These are phyloP conservation scores for Osmoderma eremita DNA, from an alignment of 2,888 invertebrate genomes.

Conservation along the genomic window DNA sequence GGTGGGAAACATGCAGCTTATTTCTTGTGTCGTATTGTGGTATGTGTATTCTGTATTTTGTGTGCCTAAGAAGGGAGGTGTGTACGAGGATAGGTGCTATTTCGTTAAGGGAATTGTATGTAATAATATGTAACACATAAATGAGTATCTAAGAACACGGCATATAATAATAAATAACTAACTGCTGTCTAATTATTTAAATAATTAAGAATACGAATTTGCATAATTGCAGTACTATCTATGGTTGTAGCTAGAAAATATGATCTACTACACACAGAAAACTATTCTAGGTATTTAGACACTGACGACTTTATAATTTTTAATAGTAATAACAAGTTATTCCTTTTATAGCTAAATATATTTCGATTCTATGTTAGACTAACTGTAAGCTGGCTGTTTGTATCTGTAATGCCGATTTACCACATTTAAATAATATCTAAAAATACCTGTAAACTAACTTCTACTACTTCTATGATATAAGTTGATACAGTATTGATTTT, in stretches of 20 bases:
- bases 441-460: slow-evolving; percentile 27
- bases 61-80: no score
- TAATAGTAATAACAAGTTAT: slow-evolving; percentile 10
- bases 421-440: slow-evolving; percentile 11
- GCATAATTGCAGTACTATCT: slow-evolving; percentile 16
- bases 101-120: slow-evolving; percentile 3
- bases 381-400: slow-evolving; percentile 24
- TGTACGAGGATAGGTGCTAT: no score
- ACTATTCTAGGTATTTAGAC: slow-evolving; percentile 27
- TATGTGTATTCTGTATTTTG: not conserved
- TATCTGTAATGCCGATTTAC: slow-evolving; percentile 31
- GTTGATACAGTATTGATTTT: not conserved
- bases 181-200: slow-evolving; percentile 20
- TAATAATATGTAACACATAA: not conserved
- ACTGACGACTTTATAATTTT: slow-evolving; percentile 17
- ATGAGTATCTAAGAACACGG: not conserved
- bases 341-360: slow-evolving; percentile 12
- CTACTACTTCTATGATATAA: slow-evolving; percentile 16
- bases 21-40: not conserved
- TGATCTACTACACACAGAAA: slow-evolving; percentile 21
- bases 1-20: not conserved
- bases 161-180: not conserved
- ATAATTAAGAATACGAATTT: slow-evolving; percentile 19
- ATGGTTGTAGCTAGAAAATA: slow-evolving; percentile 15
- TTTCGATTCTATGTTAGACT: no score